A percentile compares a stretch with the other conserved stretches of the same genome.
These are phyloP conservation scores for Candoia aspera DNA, from an alignment of 2,113 vertebrate species.

Conservation along the genomic window DNA sequence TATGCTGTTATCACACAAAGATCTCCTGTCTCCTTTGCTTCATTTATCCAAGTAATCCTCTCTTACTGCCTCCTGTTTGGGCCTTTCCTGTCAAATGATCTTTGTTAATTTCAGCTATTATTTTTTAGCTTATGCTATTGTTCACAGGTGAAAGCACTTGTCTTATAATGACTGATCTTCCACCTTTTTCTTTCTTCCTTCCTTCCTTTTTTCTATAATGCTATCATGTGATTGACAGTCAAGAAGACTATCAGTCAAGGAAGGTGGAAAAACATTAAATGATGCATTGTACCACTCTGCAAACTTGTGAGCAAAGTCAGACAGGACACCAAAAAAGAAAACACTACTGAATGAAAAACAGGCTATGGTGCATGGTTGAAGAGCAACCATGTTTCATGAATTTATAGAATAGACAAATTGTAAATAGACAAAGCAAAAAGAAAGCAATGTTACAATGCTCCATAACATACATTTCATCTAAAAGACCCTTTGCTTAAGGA, in stretches of 20 bases:
- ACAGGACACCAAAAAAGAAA: constrained; percentile 52
- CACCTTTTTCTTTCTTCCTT: constrained; percentile 37
- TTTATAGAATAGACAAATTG: constrained; percentile 52
- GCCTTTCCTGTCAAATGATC: constrained; percentile 24
- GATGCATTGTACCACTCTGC: constrained; percentile 55
- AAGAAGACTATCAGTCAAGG: constrained; percentile 57
- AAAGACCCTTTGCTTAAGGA: neutral
- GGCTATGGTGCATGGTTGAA: constrained; percentile 33
- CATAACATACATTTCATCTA: constrained; percentile 41
- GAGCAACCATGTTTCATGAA: constrained; percentile 54
- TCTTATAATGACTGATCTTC: constrained; percentile 33
- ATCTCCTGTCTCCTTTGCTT: neutral
- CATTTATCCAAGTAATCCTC: neutral
- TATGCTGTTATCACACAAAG: constrained; percentile 4
- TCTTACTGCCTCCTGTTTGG: constrained; percentile 4
- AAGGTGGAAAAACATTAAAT: constrained; percentile 65
- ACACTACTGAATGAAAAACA: constrained; percentile 56
- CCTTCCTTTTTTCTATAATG: constrained; percentile 35
- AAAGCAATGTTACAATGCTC: neutral
- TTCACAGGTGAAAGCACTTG: constrained; percentile 51
- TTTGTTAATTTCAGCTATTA: constrained; percentile 31
- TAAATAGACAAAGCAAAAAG: constrained; percentile 28
- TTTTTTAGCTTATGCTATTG: constrained; percentile 48
- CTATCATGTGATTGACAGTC: constrained; percentile 54
- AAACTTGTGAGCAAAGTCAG: constrained; percentile 60